Evolutionary conservation across 92 coral and sea anemone genomes (phyloP).

Genomic region (Blastomussa wellsi): DNA sequence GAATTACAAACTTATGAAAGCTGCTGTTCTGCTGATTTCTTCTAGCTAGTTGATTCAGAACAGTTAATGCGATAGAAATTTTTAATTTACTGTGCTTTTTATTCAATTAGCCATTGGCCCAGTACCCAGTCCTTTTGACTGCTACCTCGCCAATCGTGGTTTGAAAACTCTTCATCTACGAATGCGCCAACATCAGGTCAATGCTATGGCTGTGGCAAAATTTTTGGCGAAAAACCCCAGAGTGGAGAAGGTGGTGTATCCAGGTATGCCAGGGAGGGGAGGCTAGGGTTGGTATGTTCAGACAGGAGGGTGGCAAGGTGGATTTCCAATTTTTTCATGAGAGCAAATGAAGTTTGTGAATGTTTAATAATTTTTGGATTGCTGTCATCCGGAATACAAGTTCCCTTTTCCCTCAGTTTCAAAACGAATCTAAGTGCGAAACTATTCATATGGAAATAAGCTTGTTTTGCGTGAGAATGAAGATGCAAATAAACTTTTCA

Average conservation of each 20-base stretch:
- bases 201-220: slow-evolving; percentile 88
- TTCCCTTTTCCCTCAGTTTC: too few species aligned
- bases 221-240: slow-evolving; percentile 80
- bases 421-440: too few species aligned
- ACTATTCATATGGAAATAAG: too few species aligned
- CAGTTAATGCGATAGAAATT: background rate
- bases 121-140: slow-evolving; percentile 96
- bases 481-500: too few species aligned
- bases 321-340: background rate
- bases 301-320: background rate
- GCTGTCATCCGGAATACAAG: too few species aligned
- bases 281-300: background rate
- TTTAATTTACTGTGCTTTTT: background rate
- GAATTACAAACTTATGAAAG: too few species aligned
- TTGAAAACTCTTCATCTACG: slow-evolving; percentile 90
- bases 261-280: slow-evolving; percentile 60
- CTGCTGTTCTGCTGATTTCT: too few species aligned
- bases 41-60: too few species aligned
- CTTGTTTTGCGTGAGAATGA: too few species aligned
- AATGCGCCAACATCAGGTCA: slow-evolving; percentile 88
- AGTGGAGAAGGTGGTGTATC: slow-evolving; percentile 82
- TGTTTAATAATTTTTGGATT: too few species aligned
- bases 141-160: slow-evolving; percentile 94
- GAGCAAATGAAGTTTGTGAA: too few species aligned
- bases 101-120: slow-evolving; percentile 76